Percentiles rank a stretch among this genome's conserved stretches.
Evolutionary conservation across 1,140 invertebrate species (phyloP).

Genomic region (Drosophila nigromelanica): DNA sequence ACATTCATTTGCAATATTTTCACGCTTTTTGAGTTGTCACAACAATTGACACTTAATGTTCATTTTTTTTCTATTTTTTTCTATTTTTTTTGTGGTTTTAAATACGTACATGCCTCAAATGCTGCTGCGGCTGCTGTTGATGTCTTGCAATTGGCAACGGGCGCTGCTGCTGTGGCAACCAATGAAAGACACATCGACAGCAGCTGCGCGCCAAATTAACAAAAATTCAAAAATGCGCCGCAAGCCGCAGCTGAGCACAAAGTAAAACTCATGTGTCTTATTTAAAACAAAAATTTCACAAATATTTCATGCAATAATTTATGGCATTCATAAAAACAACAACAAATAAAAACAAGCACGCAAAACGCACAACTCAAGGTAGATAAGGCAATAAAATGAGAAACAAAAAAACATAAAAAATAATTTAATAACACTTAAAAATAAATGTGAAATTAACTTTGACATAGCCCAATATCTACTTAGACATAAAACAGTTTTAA

Average conservation of each 20-base stretch:
- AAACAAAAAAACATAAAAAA: slow-evolving; percentile 12
- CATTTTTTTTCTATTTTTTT: no score
- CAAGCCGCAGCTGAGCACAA: slow-evolving; percentile 48
- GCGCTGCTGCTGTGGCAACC: slow-evolving; percentile 33
- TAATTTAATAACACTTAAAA: slow-evolving; percentile 25
- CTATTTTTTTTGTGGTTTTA: slow-evolving; percentile 31
- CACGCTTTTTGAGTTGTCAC: slow-evolving; percentile 76
- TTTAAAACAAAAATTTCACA: slow-evolving; percentile 67
- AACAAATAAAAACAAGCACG: slow-evolving; percentile 30
- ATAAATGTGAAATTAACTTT: slow-evolving; percentile 18
- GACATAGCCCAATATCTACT: background rate
- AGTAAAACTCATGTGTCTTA: slow-evolving; percentile 63
- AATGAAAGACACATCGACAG: slow-evolving; percentile 77
- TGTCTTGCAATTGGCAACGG: slow-evolving; percentile 36
- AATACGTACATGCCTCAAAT: slow-evolving; percentile 54
- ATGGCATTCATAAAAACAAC: slow-evolving; percentile 62
- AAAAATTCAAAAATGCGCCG: slow-evolving; percentile 62
- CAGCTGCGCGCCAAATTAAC: slow-evolving; percentile 71
- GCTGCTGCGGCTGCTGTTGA: slow-evolving; percentile 23
- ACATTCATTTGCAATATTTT: slow-evolving; percentile 78
- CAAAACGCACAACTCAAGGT: slow-evolving; percentile 20
- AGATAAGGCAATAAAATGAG: slow-evolving; percentile 33
- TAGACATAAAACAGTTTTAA: slow-evolving; percentile 16
- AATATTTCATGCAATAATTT: slow-evolving; percentile 74
- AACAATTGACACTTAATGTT: slow-evolving; percentile 79